These are phyloP conservation scores for Dendrocopos noguchii DNA, from an alignment of 2,113 vertebrate genomes.

Conservation along the genomic window DNA sequence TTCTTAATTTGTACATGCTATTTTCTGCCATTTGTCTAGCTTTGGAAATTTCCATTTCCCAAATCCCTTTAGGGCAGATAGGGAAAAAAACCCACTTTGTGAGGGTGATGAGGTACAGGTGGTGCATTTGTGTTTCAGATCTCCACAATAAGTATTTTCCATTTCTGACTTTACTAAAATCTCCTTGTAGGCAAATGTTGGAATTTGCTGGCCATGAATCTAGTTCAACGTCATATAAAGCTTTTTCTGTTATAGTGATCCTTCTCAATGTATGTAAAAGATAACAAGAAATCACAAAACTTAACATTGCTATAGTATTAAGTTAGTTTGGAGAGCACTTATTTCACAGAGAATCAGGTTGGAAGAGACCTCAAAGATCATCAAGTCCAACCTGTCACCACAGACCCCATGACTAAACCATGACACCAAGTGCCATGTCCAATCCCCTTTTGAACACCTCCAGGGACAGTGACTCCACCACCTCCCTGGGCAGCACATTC, in stretches of 20 bases:
- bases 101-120: background rate
- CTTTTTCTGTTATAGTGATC: background rate
- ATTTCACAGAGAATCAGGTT: background rate
- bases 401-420: too few relatives aligned
- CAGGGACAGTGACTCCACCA: too few relatives aligned
- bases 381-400: too few relatives aligned
- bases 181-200: background rate
- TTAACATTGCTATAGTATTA: background rate
- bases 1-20: slow-evolving; percentile 22
- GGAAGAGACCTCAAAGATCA: too few relatives aligned
- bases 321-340: background rate
- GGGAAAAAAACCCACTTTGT: background rate
- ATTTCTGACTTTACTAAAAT: background rate
- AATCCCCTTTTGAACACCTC: too few relatives aligned
- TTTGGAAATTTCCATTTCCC: slow-evolving; percentile 56
- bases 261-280: background rate
- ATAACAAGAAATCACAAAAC: background rate
- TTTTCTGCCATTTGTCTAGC: slow-evolving; percentile 17
- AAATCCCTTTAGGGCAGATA: slow-evolving; percentile 16
- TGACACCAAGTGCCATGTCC: too few relatives aligned
- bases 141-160: background rate
- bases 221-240: background rate
- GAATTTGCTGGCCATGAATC: background rate
- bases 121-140: background rate
- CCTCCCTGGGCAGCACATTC: too few relatives aligned